Conservation (phyloP, 1,140 invertebrate genomes). For the Aphidius gifuensis region DNA sequence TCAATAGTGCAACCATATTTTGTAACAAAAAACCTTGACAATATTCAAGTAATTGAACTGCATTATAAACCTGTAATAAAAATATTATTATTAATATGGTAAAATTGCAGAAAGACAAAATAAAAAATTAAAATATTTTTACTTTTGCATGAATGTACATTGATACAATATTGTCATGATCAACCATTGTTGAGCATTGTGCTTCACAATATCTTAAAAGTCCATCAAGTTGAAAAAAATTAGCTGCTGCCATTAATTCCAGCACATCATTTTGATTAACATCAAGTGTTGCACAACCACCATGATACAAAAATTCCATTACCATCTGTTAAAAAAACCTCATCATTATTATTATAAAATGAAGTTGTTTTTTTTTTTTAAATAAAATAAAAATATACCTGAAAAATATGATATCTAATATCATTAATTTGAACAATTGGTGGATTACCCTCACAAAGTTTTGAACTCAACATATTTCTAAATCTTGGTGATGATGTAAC, state of each 20-base stretch:
- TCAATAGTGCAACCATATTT: constrained; percentile 89
- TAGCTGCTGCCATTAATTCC: constrained; percentile 86
- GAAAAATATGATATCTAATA: constrained; percentile 87
- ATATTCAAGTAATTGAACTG: constrained; percentile 79
- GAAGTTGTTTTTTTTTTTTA: not conserved
- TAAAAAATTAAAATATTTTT: constrained; percentile 23
- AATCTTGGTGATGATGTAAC: constrained; percentile 85
- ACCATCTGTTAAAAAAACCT: constrained; percentile 66
- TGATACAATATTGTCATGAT: constrained; percentile 85
- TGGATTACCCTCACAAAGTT: constrained; percentile 71
- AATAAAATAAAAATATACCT: constrained; percentile 57
- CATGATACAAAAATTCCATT: constrained; percentile 90
- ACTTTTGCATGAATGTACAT: constrained; percentile 93
- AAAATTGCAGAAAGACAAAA: not conserved
- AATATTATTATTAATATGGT: not conserved
- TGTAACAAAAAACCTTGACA: constrained; percentile 88
- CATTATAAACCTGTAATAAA: constrained; percentile 75
- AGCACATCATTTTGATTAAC: constrained; percentile 77
- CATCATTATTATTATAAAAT: not conserved
- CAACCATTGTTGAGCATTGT: constrained; percentile 77
- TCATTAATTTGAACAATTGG: constrained; percentile 90
- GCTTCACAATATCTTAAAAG: constrained; percentile 82
- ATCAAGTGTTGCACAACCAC: constrained; percentile 74
- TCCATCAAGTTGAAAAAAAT: constrained; percentile 87
- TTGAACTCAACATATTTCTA: constrained; percentile 80